Percentiles rank a stretch among this genome's conserved stretches.
Conservation (phyloP, 1,140 invertebrate genomes). For the Papilio polytes region DNA sequence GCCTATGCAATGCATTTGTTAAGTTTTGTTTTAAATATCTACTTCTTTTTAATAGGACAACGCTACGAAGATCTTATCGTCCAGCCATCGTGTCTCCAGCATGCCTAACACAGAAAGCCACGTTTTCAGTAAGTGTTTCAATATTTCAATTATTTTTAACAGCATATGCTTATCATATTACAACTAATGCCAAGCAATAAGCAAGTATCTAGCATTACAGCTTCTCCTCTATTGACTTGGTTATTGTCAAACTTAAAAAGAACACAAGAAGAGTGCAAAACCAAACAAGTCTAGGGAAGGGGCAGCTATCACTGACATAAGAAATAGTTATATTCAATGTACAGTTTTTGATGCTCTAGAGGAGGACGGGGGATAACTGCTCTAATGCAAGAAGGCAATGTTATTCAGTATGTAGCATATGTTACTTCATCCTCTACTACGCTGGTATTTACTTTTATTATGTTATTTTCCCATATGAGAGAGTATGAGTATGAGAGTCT, state of each 20-base stretch:
- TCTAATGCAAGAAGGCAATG: too few relatives aligned
- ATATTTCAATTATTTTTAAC: not conserved
- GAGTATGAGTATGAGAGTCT: too few relatives aligned
- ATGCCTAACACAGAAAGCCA: not conserved
- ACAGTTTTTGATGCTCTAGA: too few relatives aligned
- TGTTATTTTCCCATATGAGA: too few relatives aligned
- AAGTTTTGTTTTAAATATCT: not conserved
- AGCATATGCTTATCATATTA: not conserved
- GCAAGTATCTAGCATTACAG: too few relatives aligned
- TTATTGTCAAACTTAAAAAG: not conserved
- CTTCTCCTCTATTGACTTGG: not conserved
- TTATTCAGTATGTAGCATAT: too few relatives aligned
- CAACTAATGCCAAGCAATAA: not conserved
- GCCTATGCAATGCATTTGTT: not conserved
- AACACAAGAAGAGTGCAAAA: not conserved
- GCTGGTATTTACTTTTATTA: too few relatives aligned
- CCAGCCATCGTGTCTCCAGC: not conserved
- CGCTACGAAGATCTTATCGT: not conserved
- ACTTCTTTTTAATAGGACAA: not conserved
- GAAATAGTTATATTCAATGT: too few relatives aligned
- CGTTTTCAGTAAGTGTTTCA: not conserved
- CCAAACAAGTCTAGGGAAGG: too few relatives aligned
- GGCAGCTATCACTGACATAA: too few relatives aligned
- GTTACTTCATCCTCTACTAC: too few relatives aligned
- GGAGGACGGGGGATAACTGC: too few relatives aligned